phyloP scores from a whole-genome alignment of 2,113 vertebrate species.

The Tringa solitaria region DNA sequence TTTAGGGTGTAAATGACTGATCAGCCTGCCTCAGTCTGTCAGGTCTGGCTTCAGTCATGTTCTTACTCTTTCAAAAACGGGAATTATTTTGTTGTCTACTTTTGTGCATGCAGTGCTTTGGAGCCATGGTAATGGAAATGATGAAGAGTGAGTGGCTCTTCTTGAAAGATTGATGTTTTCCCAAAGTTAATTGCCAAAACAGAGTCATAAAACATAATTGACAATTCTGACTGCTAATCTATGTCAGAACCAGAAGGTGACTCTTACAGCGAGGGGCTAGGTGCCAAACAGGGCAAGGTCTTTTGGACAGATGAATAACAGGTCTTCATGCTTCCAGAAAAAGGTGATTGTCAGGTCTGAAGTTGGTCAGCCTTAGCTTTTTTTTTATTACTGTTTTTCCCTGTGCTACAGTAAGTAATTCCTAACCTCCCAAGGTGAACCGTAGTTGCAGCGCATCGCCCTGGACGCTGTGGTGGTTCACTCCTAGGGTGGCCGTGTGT shows the following conservation, averaged over 20 bases:
- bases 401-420: not conserved
- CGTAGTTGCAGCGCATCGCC: fast-evolving
- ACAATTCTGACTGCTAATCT: not conserved
- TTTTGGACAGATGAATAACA: not conserved
- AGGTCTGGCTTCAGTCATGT: not conserved
- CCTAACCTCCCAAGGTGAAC: not conserved
- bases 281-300: not conserved
- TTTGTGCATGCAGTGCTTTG: not conserved
- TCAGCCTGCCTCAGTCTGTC: not conserved
- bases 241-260: not conserved
- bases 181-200: not conserved
- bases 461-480: not conserved
- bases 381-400: not conserved
- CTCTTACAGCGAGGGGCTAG: not conserved
- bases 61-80: not conserved
- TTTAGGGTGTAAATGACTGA: not conserved
- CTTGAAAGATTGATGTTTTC: not conserved
- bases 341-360: not conserved
- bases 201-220: not conserved
- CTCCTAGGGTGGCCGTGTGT: fast-evolving
- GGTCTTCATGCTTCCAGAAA: not conserved
- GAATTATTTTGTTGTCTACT: not conserved
- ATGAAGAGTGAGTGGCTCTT: not conserved
- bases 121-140: not conserved
- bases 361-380: not conserved